phyloP scores from a whole-genome alignment of 2,113 vertebrate genomes.

The Lota lota region DNA sequence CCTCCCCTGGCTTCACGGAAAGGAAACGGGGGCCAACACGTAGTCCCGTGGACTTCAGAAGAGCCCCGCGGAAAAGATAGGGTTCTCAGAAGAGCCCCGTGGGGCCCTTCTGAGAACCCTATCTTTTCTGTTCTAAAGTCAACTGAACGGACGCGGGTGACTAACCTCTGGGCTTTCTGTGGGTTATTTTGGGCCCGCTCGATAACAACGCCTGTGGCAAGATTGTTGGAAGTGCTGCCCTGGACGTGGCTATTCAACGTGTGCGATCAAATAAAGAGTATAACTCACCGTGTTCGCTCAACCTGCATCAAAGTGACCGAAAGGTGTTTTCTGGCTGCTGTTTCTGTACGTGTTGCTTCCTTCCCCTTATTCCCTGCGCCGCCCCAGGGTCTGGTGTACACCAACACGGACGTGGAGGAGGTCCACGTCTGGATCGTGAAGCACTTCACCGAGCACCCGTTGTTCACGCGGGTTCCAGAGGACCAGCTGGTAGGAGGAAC shows the following conservation, averaged over 20 bases:
- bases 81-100: slow-evolving; percentile 41
- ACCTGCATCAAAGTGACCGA: too few species aligned
- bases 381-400: slow-evolving; percentile 85
- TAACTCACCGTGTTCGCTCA: too few species aligned
- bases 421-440: slow-evolving; percentile 88
- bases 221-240: slow-evolving; percentile 27
- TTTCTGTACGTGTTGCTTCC: too few species aligned
- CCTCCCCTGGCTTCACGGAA: slow-evolving; percentile 3
- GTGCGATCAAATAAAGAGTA: not conserved
- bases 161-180: slow-evolving; percentile 57
- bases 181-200: slow-evolving; percentile 56
- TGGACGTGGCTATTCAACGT: too few species aligned
- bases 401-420: slow-evolving; percentile 87
- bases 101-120: slow-evolving; percentile 46
- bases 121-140: slow-evolving; percentile 53
- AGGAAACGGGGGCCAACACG: slow-evolving; percentile 10
- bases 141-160: slow-evolving; percentile 58
- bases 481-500: slow-evolving; percentile 79
- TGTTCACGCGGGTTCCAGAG: slow-evolving; percentile 77
- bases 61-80: too few species aligned
- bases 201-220: slow-evolving; percentile 18
- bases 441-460: slow-evolving; percentile 84
- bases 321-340: too few species aligned
- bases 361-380: not conserved
- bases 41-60: slow-evolving; percentile 34